Base-by-base conservation (phyloP, 2,113 vertebrate species). In the Sminthopsis crassicaudata region DNA sequence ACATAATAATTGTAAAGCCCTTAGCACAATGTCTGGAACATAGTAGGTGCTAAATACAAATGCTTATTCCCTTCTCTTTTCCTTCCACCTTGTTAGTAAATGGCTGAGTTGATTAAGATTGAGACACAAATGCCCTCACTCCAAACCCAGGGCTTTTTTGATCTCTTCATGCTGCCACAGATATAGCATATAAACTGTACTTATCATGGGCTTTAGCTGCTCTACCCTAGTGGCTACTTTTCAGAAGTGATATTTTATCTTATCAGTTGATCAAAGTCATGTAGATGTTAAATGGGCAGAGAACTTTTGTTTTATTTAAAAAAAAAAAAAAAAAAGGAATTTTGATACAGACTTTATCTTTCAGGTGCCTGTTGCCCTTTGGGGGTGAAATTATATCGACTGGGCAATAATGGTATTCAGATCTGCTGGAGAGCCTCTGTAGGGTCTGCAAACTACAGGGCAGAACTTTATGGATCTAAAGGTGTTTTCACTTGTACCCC, bases 321-420 rank as follows among this genome's bases (percentile, higher is more conserved):
- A 12, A 30, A 27, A 57, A 53, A 53, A 57, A 57, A 60, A 67
- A 9, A 36, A 67, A 1, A n/a, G 22, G 14, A 42, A 84, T 84
- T 42, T 42, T 84, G 67, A 84, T 42, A 22, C 7, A 23, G 16
- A 84, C 19, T 94, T 89, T 91, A 90, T 92, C 23, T 96, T 48
- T 4, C 50, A 99, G 99, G 98, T 97, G 98, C 98, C 91, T 99
- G 99, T 95, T 99, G 99, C 96, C 99, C 99, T 42, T 99, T 99
- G 57, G 98, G 98, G 0, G 98, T 99, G 96, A 99, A 99, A 97
- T 98, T 99, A 11, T 99, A 99, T 3, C 98, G 99, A 48, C 97
- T 99, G 53, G 94, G 97, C 53, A 99, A 98, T 97, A 99, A 98
- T 9, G 98, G 99, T 9, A 98, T 99, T 91, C 98, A 99, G 92